Conservation (phyloP, 2,888 invertebrate genomes). For the Rhagonycha fulva region DNA sequence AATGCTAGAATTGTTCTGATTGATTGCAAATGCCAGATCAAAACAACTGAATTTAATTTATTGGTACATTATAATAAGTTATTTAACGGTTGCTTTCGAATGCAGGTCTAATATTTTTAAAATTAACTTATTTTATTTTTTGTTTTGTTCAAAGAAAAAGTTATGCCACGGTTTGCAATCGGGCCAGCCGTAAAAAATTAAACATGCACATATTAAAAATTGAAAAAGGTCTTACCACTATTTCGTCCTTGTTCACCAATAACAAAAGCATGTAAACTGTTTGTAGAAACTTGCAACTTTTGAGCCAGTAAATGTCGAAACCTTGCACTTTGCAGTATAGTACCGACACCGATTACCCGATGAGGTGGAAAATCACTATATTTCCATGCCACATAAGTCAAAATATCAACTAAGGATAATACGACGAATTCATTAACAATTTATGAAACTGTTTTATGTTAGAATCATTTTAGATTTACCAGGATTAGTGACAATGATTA, state of each 20-base stretch:
- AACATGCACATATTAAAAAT: background rate
- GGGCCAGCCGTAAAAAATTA: background rate
- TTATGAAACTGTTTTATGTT: background rate
- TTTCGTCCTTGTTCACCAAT: conserved; percentile 72
- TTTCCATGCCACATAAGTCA: conserved; percentile 69
- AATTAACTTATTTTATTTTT: background rate
- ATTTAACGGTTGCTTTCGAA: too few species aligned
- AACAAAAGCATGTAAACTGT: conserved; percentile 63
- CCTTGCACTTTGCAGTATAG: conserved; percentile 65
- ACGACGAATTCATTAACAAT: background rate
- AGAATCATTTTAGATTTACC: conserved; percentile 24
- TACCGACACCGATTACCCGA: conserved; percentile 66
- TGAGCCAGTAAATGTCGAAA: conserved; percentile 64
- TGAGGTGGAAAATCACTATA: conserved; percentile 64
- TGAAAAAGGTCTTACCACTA: conserved; percentile 55
- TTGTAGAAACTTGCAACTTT: conserved; percentile 60
- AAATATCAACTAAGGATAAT: conserved; percentile 59
- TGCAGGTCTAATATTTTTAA: too few species aligned
- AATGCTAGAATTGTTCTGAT: too few species aligned
- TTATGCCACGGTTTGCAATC: background rate
- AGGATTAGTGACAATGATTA: conserved; percentile 63
- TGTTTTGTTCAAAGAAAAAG: background rate
- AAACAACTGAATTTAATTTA: too few species aligned
- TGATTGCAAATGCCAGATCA: too few species aligned
- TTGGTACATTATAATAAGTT: too few species aligned